Evolutionary conservation across 2,113 vertebrate genomes (phyloP).

Genomic region (Podiceps cristatus): DNA sequence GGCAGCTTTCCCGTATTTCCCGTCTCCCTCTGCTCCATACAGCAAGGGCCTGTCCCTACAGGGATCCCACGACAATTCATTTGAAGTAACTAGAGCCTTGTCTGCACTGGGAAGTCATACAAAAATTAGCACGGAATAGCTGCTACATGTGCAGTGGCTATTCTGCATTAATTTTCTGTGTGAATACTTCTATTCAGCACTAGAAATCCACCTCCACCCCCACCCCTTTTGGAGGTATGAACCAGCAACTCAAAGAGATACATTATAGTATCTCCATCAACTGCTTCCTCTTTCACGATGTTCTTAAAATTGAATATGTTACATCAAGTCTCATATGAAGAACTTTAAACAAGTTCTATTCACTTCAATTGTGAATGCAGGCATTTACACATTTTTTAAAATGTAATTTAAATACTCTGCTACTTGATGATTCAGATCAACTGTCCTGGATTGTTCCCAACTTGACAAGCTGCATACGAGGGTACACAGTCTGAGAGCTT

Average conservation of each 20-base stretch:
- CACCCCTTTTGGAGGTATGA: background rate
- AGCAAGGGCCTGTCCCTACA: background rate
- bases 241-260: background rate
- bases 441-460: accelerated
- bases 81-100: slow-evolving; percentile 14
- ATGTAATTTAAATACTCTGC: background rate
- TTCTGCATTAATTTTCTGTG: slow-evolving; percentile 18
- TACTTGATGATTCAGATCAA: background rate
- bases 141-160: slow-evolving; percentile 2
- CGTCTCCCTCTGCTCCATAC: background rate
- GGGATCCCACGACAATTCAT: slow-evolving; percentile 12
- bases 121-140: slow-evolving; percentile 54
- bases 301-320: background rate
- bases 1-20: slow-evolving; percentile 25
- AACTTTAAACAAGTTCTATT: background rate
- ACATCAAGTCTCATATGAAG: background rate
- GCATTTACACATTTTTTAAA: background rate
- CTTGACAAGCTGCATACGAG: background rate
- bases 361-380: background rate
- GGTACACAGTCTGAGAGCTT: background rate
- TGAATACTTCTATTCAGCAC: slow-evolving; percentile 55
- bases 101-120: background rate
- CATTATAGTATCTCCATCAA: background rate
- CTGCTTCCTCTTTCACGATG: background rate
- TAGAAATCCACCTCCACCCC: background rate